Evolutionary conservation across 2,113 vertebrate genomes (phyloP), one percentile per base, ranked within the genome.

Genomic region (Microcebus murinus): DNA sequence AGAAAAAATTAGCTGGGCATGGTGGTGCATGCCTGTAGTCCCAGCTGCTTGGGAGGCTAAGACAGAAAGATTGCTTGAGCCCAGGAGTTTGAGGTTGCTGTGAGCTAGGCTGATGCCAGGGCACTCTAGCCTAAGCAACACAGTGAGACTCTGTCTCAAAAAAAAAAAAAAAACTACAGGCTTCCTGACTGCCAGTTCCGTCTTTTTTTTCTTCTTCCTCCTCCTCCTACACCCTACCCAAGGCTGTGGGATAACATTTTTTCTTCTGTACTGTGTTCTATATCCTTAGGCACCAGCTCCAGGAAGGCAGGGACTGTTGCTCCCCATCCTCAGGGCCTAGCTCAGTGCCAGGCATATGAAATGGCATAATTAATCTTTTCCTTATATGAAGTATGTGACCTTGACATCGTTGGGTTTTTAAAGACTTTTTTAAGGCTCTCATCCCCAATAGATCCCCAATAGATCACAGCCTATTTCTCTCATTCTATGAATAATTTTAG

Each of bases 201-300:
- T 3, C 0, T 31, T 76, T 36, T 20, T 36, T 34, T 63, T 11
- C 25, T 63, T 63, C 25, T 29, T 29, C 25, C 25, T 63, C 10
- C 11, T 63, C 10, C 25, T 3, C 25, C 9, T 4, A 25, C 4
- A 21, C 57, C 61, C 25, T 11, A 21, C 20, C 20, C 55, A 57
- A 63, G 61, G 25, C 25, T 63, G 23, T 63, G 11, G 61, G 25
- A 29, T 63, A 63, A 63, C 61, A 12, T 29, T 63, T 57, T 61
- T 39, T n/a, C 27, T 36, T 68, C 29, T 23, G 2, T 9, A 3
- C 55, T 55, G 20, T 23, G 6, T n/a, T 70, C 36, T 42, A 0
- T 1, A 1, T 34, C 20, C 15, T 59, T 39, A 4, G 0, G n/a
- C 1, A 0, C n/a, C 20, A 21, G 18, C 45, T 27, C 36, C 31